A percentile compares a stretch with the other conserved stretches of the same genome.
Evolutionary conservation across 2,797 vertebrate genomes (phyloP).

Genomic region (Crypturellus tataupa): DNA sequence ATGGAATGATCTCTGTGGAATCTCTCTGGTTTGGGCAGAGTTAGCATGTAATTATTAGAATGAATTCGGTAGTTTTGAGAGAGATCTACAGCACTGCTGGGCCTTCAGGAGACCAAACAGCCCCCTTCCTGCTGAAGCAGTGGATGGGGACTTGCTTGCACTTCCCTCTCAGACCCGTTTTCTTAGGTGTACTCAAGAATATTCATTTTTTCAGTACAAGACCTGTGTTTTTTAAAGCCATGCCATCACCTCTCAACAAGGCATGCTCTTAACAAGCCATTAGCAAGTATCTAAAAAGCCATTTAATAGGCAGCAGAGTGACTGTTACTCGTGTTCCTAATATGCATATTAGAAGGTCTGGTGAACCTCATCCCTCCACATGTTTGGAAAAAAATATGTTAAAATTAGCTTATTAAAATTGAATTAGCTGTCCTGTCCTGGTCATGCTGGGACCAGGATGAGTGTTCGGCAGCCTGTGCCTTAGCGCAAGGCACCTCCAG

Average conservation of each 20-base stretch:
- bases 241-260: not conserved
- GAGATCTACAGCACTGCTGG: not conserved
- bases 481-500: no score
- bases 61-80: not conserved
- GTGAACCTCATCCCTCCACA: no score
- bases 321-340: not conserved
- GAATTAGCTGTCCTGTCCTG: no score
- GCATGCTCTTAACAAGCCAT: slow-evolving; percentile 16
- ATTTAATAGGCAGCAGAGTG: slow-evolving; percentile 52
- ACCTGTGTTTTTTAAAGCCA: not conserved
- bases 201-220: not conserved
- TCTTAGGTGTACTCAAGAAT: not conserved
- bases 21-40: not conserved
- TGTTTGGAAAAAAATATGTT: no score
- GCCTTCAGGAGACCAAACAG: not conserved
- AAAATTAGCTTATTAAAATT: no score
- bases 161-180: not conserved
- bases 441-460: no score
- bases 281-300: not conserved
- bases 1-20: not conserved
- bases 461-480: no score
- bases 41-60: not conserved
- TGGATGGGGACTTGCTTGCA: not conserved
- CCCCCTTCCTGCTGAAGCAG: not conserved
- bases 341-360: no score